These are phyloP conservation scores for Lepilemur ruficaudatus DNA, from an alignment of 2,797 vertebrate genomes.

Conservation along the genomic window DNA sequence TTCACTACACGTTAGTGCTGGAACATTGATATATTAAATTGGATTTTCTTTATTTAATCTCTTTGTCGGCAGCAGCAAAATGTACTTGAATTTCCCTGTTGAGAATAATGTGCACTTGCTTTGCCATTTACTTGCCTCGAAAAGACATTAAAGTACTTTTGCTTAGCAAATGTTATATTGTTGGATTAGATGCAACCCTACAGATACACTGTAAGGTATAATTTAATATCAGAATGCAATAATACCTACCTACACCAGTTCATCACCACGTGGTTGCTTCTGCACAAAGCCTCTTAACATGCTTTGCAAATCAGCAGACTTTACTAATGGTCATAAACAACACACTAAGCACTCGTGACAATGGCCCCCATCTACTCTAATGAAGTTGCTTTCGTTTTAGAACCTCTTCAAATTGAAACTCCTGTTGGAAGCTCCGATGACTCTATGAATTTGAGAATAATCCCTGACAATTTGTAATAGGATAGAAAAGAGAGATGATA, in stretches of 20 bases:
- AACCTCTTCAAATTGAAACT: background rate
- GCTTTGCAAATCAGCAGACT: slow-evolving; percentile 14
- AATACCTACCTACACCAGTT: background rate
- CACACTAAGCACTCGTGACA: background rate
- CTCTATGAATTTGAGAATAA: background rate
- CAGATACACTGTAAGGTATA: slow-evolving; percentile 32
- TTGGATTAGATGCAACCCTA: slow-evolving; percentile 45
- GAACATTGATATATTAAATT: slow-evolving; percentile 63
- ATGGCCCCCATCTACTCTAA: background rate
- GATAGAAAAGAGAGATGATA: background rate
- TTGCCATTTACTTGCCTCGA: slow-evolving; percentile 60
- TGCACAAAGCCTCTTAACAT: background rate
- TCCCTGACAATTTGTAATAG: background rate
- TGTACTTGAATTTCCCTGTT: slow-evolving; percentile 64
- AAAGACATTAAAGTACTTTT: slow-evolving; percentile 69
- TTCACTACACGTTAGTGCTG: slow-evolving; percentile 55
- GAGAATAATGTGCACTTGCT: slow-evolving; percentile 60
- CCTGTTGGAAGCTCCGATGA: background rate
- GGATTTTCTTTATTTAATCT: slow-evolving; percentile 74
- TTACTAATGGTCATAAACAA: background rate
- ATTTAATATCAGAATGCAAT: slow-evolving; percentile 57
- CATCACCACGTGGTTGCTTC: background rate
- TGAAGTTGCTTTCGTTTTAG: background rate
- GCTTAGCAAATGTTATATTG: slow-evolving; percentile 59
- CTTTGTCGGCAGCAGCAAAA: slow-evolving; percentile 32